These are phyloP conservation scores for Rhopilema esculentum DNA, from an alignment of 30 jellyfish, hydroid and myxozoan genomes.

Conservation along the genomic window DNA sequence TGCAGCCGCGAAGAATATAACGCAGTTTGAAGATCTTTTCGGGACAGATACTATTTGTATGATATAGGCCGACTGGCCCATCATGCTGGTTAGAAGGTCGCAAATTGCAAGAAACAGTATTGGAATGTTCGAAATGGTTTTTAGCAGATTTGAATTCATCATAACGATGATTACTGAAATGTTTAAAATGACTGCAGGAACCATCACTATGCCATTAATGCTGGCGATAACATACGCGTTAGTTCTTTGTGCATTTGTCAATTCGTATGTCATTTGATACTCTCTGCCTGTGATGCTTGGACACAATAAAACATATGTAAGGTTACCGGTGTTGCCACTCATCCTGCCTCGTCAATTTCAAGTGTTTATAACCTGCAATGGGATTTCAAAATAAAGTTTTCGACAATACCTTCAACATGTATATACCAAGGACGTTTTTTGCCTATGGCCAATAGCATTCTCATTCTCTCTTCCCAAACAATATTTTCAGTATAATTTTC, in stretches of 20 bases:
- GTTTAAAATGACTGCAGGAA: neutral
- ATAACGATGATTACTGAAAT: neutral
- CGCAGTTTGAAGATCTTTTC: neutral
- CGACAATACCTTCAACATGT: too few species aligned
- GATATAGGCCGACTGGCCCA: neutral
- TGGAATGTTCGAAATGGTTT: neutral
- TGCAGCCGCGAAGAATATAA: neutral
- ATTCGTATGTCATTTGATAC: neutral
- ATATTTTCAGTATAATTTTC: too few species aligned
- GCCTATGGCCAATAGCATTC: too few species aligned
- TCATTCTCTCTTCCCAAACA: too few species aligned
- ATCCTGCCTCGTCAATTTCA: too few species aligned
- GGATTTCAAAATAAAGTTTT: too few species aligned
- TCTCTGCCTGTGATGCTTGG: neutral
- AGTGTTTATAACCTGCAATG: too few species aligned
- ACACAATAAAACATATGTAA: neutral
- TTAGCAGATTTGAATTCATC: neutral
- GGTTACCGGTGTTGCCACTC: too few species aligned
- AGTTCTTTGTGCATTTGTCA: neutral
- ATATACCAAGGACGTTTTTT: too few species aligned
- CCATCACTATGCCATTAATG: neutral
- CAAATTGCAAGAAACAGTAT: neutral
- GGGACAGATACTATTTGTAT: neutral
- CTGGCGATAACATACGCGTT: neutral
- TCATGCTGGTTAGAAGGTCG: neutral